Base-by-base conservation (phyloP, 2,888 invertebrate genomes). In the Tipula helvola region DNA sequence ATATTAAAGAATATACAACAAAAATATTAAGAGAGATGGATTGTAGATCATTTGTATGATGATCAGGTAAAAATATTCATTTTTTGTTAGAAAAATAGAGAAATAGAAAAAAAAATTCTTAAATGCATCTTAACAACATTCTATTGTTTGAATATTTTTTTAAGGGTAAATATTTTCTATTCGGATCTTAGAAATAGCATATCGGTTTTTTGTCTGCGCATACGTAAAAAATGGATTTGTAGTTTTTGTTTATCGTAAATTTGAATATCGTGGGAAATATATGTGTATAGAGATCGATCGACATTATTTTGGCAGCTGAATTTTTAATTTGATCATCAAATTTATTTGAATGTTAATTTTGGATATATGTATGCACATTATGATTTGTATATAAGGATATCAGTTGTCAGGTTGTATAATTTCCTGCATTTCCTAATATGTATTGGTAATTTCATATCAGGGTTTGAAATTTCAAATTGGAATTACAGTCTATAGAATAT, bases 21-120 rank as follows among this genome's bases (percentile, higher is more conserved):
- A n/a, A 57, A 28, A 28, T 28, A 16, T 28, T 71, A 71, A 71
- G 10, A 71, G 10, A 71, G 71, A 71, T 71, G 71, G 71, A 71
- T 71, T 71, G 71, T 71, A 71, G 71, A 71, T 71, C 71, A 71
- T 71, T 71, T 71, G 71, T 71, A 71, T 71, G 71, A 71, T 71
- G 71, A 71, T 71, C 71, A 71, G 71, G 71, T 71, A 71, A 71
- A 52, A 71, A 71, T 71, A 71, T 71, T 71, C 71, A 71, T 28
- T 71, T 71, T 71, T 28, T 71, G 71, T 71, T 71, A 71, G 71
- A 71, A 71, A 71, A 71, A 71, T 16, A 16, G 16, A 16, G 16
- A 16, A 57, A 57, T 16, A 10, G 10, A 12, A 28, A 71, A 71
- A 71, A 71, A 71, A 71, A 10, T 28, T 71, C 28, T 71, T 71